phyloP scores from a whole-genome alignment of 2,888 invertebrate species.

The Campopleginae sp. region DNA sequence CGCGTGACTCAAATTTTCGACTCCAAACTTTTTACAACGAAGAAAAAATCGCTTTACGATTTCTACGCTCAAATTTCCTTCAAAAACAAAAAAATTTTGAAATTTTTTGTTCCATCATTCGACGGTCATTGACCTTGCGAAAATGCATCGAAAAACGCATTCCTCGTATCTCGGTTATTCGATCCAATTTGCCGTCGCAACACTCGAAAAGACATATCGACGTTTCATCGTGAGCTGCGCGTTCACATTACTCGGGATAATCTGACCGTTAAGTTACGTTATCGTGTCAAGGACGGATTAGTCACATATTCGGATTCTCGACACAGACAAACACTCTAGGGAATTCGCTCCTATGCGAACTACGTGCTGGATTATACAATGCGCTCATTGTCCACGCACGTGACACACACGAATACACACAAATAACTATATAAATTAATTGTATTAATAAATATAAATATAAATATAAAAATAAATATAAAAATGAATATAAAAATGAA shows the following conservation, averaged over 20 bases:
- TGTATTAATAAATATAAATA: slow-evolving; percentile 27
- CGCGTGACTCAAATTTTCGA: background rate
- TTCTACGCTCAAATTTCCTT: background rate
- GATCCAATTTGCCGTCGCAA: background rate
- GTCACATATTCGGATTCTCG: slow-evolving; percentile 59
- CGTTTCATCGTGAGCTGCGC: slow-evolving; percentile 23
- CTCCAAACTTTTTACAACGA: background rate
- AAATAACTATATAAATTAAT: background rate
- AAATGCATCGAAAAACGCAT: background rate
- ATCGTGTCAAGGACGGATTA: slow-evolving; percentile 75
- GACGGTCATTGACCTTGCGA: background rate
- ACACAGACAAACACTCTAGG: slow-evolving; percentile 11
- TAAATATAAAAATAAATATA: too few species aligned
- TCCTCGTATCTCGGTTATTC: background rate
- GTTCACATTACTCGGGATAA: slow-evolving; percentile 49
- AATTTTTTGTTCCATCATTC: background rate
- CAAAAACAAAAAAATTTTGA: background rate
- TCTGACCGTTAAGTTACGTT: slow-evolving; percentile 69
- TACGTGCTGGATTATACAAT: slow-evolving; percentile 27
- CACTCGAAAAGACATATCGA: slow-evolving; percentile 13
- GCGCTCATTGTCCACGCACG: slow-evolving; percentile 45
- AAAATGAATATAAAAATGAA: too few species aligned
- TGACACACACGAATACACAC: background rate
- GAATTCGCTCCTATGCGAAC: slow-evolving; percentile 6
- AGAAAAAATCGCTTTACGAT: background rate